A percentile compares a stretch with the other conserved stretches of the same genome.
These are phyloP conservation scores for Anguilla japonica DNA, from an alignment of 2,113 vertebrate genomes.

Conservation along the genomic window DNA sequence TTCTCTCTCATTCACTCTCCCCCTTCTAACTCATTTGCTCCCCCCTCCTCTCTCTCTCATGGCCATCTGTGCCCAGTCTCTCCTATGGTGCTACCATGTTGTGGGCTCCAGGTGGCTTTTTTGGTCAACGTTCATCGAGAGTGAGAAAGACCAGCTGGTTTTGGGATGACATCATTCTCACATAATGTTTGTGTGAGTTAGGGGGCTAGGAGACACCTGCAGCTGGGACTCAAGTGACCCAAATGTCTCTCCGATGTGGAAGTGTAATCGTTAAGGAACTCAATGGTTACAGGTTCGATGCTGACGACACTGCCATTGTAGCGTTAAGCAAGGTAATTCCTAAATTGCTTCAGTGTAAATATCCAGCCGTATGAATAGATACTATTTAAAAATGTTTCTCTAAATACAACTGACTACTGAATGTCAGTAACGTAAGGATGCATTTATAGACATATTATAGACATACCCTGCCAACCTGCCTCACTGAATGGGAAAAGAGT, in stretches of 20 bases:
- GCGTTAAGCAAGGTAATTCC: no score
- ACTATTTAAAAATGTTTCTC: no score
- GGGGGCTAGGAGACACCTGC: slow-evolving; percentile 1
- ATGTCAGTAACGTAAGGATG: no score
- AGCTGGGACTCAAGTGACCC: background rate
- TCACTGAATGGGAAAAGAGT: background rate
- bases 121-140: slow-evolving; percentile 2
- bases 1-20: slow-evolving; percentile 26
- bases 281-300: no score
- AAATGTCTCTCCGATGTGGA: background rate
- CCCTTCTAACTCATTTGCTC: slow-evolving; percentile 14
- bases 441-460: no score
- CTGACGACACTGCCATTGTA: no score
- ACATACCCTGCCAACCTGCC: background rate
- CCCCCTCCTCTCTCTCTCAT: background rate
- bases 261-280: background rate
- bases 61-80: slow-evolving; percentile 24
- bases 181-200: background rate
- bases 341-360: no score
- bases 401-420: no score
- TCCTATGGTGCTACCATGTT: slow-evolving; percentile 13
- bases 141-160: slow-evolving; percentile 13
- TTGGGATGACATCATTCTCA: slow-evolving; percentile 24
- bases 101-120: slow-evolving; percentile 14
- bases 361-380: no score